phyloP scores from a whole-genome alignment of 2,113 vertebrate genomes.

The Gasterosteus aculeatus region DNA sequence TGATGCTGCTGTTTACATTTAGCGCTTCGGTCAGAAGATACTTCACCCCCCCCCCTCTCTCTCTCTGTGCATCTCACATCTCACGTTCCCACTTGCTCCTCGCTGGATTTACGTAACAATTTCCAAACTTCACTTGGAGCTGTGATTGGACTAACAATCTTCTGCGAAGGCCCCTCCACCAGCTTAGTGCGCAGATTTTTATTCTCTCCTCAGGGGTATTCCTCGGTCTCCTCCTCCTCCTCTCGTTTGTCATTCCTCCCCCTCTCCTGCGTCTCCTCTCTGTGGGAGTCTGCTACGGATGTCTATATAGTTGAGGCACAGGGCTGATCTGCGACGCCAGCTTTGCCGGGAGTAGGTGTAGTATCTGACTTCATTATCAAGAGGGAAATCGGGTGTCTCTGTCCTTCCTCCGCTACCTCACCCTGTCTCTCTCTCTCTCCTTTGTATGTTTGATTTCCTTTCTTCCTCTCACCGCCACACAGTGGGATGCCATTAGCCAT shows the following conservation, averaged over 20 bases:
- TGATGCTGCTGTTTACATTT: slow-evolving; percentile 72
- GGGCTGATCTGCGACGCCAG: slow-evolving; percentile 48
- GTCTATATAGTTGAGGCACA: slow-evolving; percentile 46
- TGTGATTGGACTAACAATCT: slow-evolving; percentile 51
- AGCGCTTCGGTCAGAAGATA: slow-evolving; percentile 59
- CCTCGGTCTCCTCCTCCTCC: slow-evolving; percentile 21
- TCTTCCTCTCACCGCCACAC: slow-evolving; percentile 64
- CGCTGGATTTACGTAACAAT: slow-evolving; percentile 51
- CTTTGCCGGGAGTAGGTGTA: slow-evolving; percentile 34
- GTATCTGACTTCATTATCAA: slow-evolving; percentile 69
- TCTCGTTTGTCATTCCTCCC: slow-evolving; percentile 23
- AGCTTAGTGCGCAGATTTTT: background rate
- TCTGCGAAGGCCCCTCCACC: slow-evolving; percentile 15
- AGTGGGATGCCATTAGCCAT: slow-evolving; percentile 81
- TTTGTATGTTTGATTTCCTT: slow-evolving; percentile 69
- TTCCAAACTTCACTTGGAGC: slow-evolving; percentile 59
- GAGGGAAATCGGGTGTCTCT: slow-evolving; percentile 60
- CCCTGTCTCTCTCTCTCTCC: slow-evolving; percentile 24
- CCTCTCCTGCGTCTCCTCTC: slow-evolving; percentile 25
- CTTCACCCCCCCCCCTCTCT: slow-evolving; percentile 12
- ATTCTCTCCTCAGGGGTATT: slow-evolving; percentile 1
- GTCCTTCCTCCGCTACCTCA: slow-evolving; percentile 37
- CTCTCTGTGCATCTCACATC: background rate
- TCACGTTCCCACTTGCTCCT: background rate
- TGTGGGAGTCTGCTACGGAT: slow-evolving; percentile 47